Evolutionary conservation across 1,140 invertebrate species (phyloP).

Genomic region (Caenorhabditis briggsae): DNA sequence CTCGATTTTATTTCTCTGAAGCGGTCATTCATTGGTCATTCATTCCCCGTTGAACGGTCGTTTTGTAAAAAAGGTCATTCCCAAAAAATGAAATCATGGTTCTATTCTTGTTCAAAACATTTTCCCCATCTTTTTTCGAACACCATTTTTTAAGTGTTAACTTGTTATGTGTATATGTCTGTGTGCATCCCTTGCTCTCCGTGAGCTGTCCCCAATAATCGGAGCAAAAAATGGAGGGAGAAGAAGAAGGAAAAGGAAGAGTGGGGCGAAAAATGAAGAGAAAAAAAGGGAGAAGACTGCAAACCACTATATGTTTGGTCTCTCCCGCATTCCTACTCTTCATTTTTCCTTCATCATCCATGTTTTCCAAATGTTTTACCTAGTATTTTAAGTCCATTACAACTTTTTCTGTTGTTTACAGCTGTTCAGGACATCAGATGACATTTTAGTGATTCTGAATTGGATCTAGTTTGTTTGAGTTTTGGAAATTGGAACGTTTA

Average conservation of each 20-base stretch:
- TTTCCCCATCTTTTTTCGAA: background rate
- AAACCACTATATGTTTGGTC: constrained; percentile 30
- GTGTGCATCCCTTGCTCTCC: constrained; percentile 20
- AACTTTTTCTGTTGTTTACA: background rate
- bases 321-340: constrained; percentile 10
- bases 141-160: constrained; percentile 5
- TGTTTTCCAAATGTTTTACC: constrained; percentile 37
- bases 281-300: constrained; percentile 4
- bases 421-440: background rate
- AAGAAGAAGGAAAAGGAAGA: background rate
- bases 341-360: background rate
- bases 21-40: too few species aligned
- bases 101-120: too few species aligned
- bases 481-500: too few species aligned
- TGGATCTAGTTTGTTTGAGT: too few species aligned
- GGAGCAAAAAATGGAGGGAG: background rate
- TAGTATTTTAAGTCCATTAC: background rate
- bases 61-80: too few species aligned
- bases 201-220: constrained; percentile 34
- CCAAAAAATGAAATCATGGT: too few species aligned
- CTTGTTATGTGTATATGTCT: constrained; percentile 29
- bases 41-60: too few species aligned
- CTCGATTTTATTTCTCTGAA: too few species aligned
- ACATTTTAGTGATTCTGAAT: background rate
- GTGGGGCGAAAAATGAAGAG: background rate